Evolutionary conservation across 1,140 invertebrate genomes (phyloP).

Genomic region (Lasioglossum baleicum): DNA sequence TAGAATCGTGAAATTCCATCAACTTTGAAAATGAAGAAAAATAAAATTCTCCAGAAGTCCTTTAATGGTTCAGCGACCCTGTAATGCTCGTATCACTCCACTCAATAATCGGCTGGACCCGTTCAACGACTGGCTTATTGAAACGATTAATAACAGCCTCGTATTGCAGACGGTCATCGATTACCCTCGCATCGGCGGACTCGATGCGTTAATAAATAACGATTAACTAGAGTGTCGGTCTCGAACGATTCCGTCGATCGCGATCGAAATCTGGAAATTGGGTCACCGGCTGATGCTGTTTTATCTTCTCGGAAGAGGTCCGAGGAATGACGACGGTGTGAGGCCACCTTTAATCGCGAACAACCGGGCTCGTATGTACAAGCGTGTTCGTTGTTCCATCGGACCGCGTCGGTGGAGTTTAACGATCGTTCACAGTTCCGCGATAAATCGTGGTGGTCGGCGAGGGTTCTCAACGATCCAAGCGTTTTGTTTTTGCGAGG

Average conservation of each 20-base stretch:
- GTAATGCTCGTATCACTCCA: not conserved
- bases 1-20: too few relatives aligned
- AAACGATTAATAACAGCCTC: slow-evolving; percentile 9
- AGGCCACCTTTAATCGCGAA: slow-evolving; percentile 48
- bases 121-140: not conserved
- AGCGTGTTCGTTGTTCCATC: slow-evolving; percentile 39
- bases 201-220: not conserved
- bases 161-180: not conserved
- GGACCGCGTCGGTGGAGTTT: slow-evolving; percentile 6
- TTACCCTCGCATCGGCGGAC: not conserved
- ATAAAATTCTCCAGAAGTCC: not conserved
- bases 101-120: not conserved
- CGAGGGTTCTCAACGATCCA: slow-evolving; percentile 13
- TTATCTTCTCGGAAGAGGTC: not conserved
- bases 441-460: slow-evolving; percentile 59
- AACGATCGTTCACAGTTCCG: slow-evolving; percentile 59
- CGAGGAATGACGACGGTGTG: not conserved
- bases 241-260: not conserved
- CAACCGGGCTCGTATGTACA: slow-evolving; percentile 7
- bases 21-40: not conserved
- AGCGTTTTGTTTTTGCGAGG: slow-evolving; percentile 27
- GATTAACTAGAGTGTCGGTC: not conserved
- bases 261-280: slow-evolving; percentile 30
- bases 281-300: slow-evolving; percentile 4
- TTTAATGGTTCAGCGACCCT: not conserved